Conservation (phyloP, 2,113 vertebrate species). For the Cryptomyrus ogoouensis region DNA sequence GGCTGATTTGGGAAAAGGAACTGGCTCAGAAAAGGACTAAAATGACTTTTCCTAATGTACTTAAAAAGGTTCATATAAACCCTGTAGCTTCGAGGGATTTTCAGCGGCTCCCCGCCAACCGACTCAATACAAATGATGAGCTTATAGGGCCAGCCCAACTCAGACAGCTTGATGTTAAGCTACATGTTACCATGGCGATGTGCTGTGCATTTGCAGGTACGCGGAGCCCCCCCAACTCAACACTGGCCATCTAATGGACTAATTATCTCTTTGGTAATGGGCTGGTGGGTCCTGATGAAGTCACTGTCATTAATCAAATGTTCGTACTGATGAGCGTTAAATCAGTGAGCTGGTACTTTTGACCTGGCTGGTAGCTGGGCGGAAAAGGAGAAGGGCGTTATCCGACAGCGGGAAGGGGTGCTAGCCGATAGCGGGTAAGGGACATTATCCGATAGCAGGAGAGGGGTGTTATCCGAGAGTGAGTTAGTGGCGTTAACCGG, state of each 20-base stretch:
- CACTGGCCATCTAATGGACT: conserved; percentile 19
- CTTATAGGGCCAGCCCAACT: not conserved
- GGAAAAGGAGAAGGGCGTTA: not conserved
- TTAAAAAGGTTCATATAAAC: not conserved
- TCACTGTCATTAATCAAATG: conserved; percentile 10
- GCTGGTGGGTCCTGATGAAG: not conserved
- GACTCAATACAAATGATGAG: not conserved
- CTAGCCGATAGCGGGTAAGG: not conserved
- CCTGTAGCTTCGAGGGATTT: not conserved
- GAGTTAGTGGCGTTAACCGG: too few relatives aligned
- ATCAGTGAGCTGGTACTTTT: not conserved
- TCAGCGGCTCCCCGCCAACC: not conserved
- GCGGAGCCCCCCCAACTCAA: not conserved
- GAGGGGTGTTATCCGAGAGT: not conserved
- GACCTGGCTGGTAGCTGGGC: not conserved
- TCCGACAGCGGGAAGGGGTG: not conserved
- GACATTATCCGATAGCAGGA: not conserved
- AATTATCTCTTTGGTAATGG: conserved; percentile 11
- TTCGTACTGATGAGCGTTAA: not conserved
- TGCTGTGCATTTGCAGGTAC: not conserved
- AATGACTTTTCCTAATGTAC: not conserved
- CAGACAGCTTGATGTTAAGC: not conserved
- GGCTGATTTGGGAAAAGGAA: not conserved
- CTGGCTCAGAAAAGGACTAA: not conserved
- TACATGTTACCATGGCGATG: not conserved